Evolutionary conservation across 2,797 vertebrate species (phyloP).

Genomic region (Paramormyrops hopkinsi): DNA sequence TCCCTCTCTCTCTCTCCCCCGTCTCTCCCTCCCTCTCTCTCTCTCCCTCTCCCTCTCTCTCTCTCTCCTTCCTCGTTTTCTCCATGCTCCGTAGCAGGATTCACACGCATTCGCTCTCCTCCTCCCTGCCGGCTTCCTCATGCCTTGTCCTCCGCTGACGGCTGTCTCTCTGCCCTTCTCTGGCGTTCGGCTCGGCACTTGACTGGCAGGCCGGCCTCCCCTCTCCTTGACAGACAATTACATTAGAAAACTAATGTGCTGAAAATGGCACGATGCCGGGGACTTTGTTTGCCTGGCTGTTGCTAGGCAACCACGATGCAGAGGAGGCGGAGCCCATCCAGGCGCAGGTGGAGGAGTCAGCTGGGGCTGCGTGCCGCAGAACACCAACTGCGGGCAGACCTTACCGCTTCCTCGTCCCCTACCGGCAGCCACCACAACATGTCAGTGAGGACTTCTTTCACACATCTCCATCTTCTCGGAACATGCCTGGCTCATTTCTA

Average conservation of each 20-base stretch:
- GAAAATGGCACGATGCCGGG: slow-evolving; percentile 58
- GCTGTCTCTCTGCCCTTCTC: slow-evolving; percentile 23
- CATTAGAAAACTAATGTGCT: slow-evolving; percentile 64
- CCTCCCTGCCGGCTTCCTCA: not conserved
- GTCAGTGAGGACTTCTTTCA: not conserved
- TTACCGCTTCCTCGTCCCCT: not conserved
- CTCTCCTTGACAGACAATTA: slow-evolving; percentile 50
- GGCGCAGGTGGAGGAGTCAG: not conserved
- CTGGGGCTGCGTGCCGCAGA: not conserved
- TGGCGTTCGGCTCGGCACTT: not conserved
- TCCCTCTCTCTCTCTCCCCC: not conserved
- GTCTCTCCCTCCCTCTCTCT: not conserved
- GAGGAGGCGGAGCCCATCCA: not conserved
- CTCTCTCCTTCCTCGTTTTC: slow-evolving; percentile 37
- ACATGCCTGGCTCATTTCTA: not conserved
- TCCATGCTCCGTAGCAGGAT: slow-evolving; percentile 18
- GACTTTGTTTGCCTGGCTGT: slow-evolving; percentile 50
- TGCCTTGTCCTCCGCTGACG: slow-evolving; percentile 15
- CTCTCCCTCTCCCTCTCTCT: slow-evolving; percentile 11
- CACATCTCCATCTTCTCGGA: not conserved
- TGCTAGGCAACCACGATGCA: slow-evolving; percentile 58
- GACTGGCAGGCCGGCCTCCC: slow-evolving; percentile 26
- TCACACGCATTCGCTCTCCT: slow-evolving; percentile 2
- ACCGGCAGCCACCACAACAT: not conserved
- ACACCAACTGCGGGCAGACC: not conserved